These are phyloP conservation scores for crab-eating macaque (Macaca fascicularis) DNA, from an alignment of 2,113 vertebrate species.

Conservation along the genomic window T2T-MFA8v1.1 NC_088394.1:43531001-43531500, in stretches of 20 bases:
- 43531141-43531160: neutral
- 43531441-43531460: neutral
- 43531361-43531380: neutral
- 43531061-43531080: neutral
- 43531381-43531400: neutral
- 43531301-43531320: neutral
- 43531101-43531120: neutral
- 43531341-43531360: neutral
- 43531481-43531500: neutral
- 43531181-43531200: neutral
- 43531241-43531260: neutral
- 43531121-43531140: neutral
- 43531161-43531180: neutral
- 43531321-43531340: neutral
- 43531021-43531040: neutral
- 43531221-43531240: neutral
- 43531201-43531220: neutral
- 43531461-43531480: neutral
- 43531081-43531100: neutral
- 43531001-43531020: neutral
- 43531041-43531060: neutral
- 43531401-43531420: neutral
- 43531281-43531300: neutral
- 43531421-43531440: constrained; percentile 25
- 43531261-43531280: neutral